Base-by-base conservation (phyloP, 30 jellyfish, hydroid and myxozoan genomes). In the Chironex yamaguchii region DNA sequence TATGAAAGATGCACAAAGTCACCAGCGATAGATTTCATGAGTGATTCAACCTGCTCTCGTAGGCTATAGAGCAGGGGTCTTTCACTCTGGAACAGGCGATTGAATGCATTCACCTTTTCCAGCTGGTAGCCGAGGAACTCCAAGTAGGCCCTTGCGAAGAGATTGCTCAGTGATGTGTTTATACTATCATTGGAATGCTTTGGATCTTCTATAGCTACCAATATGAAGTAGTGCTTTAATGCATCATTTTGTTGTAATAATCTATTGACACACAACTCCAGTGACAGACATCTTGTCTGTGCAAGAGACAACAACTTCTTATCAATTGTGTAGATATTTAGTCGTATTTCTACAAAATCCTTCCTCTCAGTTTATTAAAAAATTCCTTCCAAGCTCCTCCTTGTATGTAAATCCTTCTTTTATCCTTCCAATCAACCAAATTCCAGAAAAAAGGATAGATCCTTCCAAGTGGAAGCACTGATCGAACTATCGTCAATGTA, bases 211-310 rank as follows among this genome's bases (percentile, higher is more conserved):
- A 34, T 53, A 23, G 77, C 84, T 14, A 34, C 72, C 22, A 71
- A 14, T 36, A 62, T 0, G 33, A 71, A 72, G 28, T 84, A 51
- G 25, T 36, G 85, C 89, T 58, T 54, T 34, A 84, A 71, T 2
- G 94, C 94, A 4, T 84, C 73, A 35, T 34, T 70, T 54, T 71
- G 89, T 27, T 85, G 73, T 24, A 85, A 32, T 36, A 85, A 58
- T 23, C 89, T 28, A 29, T 85, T 53, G 76, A 85, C 84, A 49
- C 95, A 85, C 14, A 70, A 66, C 62, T 70, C 76, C 58, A n/a
- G n/a, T n/a, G n/a, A n/a, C n/a, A n/a, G 82, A 85, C 89, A 85
- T 72, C 89, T 70, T 70, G 84, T 85, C 34, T 85, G 84, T 0
- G 81, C 95, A 4, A 82, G 82, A 21, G 89, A 70, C 23, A 85